Evolutionary conservation across 2,888 invertebrate genomes (phyloP), one percentile per base, ranked within the genome.

Genomic region (Prosapia bicincta): DNA sequence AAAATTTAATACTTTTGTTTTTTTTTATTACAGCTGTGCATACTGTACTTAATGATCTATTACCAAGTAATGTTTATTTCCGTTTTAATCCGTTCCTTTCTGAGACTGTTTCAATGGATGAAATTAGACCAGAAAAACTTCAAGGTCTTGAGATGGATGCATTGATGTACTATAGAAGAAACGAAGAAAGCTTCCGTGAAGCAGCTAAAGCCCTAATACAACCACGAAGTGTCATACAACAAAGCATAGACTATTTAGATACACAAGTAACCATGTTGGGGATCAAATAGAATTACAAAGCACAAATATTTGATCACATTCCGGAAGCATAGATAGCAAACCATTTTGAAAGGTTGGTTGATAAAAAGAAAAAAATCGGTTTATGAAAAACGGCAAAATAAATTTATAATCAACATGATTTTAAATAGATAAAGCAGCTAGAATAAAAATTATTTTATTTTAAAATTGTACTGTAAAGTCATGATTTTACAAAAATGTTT

Each of bases 21-120:
- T 28, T 74, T 71, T 70, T 79, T 82, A 28, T 79, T 81, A 20
- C 85, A 94, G 95, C 90, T 80, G 93, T 95, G 5, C 94, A 95
- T 83, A 89, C 89, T 70, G 89, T 92, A 81, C 83, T 95, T 79
- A 91, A 90, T 82, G 95, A 95, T 84, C 85, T 94, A 71, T 85
- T 95, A 0, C 92, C 93, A 0, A 87, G 89, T 0, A 88, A 90
- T 65, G 87, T 88, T 38, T 96, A 97, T 85, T 96, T 89, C 85
- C 89, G 97, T 5, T 92, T 97, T 85, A 97, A 97, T 86, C 97
- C 97, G 0, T 95, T 95, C 81, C 86, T 97, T 75, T 91, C 93
- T 75, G 91, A 93, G 83, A 90, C 92, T 84, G 87, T 94, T 75
- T 88, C 89, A 15, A 91, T 97, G 89, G 93, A 93, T 82, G 96